These are phyloP conservation scores for Microcaecilia unicolor DNA, from an alignment of 2,797 vertebrate genomes.

Conservation along the genomic window DNA sequence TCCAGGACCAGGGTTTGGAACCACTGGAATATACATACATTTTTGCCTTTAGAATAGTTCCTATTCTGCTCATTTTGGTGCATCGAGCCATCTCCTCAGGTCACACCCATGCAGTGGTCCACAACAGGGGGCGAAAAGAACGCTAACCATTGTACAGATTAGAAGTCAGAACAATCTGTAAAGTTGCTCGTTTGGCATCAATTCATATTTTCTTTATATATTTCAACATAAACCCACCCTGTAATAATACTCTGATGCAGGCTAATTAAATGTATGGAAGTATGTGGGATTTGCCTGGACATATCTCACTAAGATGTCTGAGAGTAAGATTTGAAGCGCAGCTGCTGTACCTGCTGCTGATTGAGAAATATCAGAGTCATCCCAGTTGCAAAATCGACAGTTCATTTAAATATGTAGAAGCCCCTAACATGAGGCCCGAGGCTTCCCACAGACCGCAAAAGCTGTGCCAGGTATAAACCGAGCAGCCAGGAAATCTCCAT, in stretches of 20 bases:
- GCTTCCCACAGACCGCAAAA: conserved; percentile 28
- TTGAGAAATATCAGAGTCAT: conserved; percentile 21
- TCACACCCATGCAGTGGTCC: too few species aligned
- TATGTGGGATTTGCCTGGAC: background rate
- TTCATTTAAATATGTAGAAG: conserved; percentile 9
- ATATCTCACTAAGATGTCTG: background rate
- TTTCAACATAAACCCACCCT: too few species aligned
- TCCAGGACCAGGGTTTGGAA: too few species aligned
- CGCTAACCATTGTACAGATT: too few species aligned
- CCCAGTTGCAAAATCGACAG: conserved; percentile 18
- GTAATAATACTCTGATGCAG: too few species aligned
- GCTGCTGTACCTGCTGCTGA: conserved; percentile 2
- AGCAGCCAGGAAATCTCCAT: conserved; percentile 46
- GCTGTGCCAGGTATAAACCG: conserved; percentile 41
- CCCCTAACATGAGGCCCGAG: conserved; percentile 14
- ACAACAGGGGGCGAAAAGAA: too few species aligned
- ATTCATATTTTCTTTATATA: background rate
- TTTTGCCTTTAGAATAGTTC: too few species aligned
- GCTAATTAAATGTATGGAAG: too few species aligned
- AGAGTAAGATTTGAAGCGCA: conserved; percentile 2
- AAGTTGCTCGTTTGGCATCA: background rate
- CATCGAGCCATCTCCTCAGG: too few species aligned
- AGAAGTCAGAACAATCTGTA: too few species aligned
- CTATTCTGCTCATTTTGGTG: too few species aligned
- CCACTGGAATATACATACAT: too few species aligned